These are phyloP conservation scores for Ichneumoninae sp. DNA, from an alignment of 2,888 invertebrate genomes.

Conservation along the genomic window DNA sequence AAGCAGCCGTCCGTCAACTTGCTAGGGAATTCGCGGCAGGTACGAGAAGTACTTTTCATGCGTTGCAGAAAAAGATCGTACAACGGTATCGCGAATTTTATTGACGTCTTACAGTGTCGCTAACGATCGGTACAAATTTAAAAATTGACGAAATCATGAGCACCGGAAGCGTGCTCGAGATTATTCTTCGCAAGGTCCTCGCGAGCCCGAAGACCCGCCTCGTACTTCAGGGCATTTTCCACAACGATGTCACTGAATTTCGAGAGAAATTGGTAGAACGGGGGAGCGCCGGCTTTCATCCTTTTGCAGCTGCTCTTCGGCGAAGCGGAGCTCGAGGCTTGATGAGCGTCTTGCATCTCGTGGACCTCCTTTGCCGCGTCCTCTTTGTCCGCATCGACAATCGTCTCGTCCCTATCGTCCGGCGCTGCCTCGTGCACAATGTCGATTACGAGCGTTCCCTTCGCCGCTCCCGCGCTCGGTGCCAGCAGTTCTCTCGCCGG, in stretches of 20 bases:
- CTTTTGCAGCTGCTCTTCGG: constrained; percentile 33
- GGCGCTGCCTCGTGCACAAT: constrained; percentile 32
- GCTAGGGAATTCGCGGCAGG: no score
- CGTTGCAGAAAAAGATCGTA: no score
- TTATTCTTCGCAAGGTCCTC: constrained; percentile 11
- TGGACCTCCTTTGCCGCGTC: neutral
- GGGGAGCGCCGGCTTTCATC: constrained; percentile 27
- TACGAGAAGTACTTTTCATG: no score
- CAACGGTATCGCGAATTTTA: neutral
- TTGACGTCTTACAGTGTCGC: neutral
- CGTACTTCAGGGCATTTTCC: constrained; percentile 49
- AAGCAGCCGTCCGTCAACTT: no score
- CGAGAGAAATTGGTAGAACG: constrained; percentile 57
- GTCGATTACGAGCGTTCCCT: constrained; percentile 34
- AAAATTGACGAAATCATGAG: neutral
- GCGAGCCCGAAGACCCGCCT: constrained; percentile 11
- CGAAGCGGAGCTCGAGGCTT: neutral
- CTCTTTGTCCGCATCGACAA: constrained; percentile 3
- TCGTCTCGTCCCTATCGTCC: neutral
- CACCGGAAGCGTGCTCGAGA: neutral
- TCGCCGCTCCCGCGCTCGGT: neutral
- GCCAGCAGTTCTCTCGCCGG: neutral
- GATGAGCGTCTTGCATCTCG: constrained; percentile 2
- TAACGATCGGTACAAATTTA: neutral
- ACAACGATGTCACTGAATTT: constrained; percentile 52